Conservation (phyloP, 2,888 invertebrate genomes). For the Marronus borbonicus region DNA sequence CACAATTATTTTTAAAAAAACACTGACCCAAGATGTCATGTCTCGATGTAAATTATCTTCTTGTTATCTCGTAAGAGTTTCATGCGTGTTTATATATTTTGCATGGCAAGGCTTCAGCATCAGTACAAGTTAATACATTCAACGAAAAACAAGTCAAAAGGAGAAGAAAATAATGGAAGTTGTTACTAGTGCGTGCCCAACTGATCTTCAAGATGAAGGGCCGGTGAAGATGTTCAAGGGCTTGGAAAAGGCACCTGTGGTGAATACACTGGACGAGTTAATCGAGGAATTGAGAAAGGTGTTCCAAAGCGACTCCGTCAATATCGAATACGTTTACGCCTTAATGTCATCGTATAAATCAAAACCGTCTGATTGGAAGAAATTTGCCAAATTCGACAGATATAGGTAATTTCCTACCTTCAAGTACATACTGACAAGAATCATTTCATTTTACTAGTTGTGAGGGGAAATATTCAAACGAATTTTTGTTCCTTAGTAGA, state of each 20-base stretch:
- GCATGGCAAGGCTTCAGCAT: constrained; percentile 16
- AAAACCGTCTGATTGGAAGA: constrained; percentile 92
- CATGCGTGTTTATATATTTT: constrained; percentile 38
- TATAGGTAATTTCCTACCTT: constrained; percentile 77
- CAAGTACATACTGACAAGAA: too few species aligned
- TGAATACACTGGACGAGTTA: constrained; percentile 75
- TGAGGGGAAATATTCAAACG: too few species aligned
- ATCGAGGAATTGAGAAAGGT: constrained; percentile 81
- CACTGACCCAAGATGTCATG: constrained; percentile 39
- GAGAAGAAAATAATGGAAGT: constrained; percentile 18
- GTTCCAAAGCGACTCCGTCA: constrained; percentile 86
- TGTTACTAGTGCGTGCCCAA: constrained; percentile 2
- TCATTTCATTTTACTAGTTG: too few species aligned
- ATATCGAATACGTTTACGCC: constrained; percentile 91
- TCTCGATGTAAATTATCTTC: constrained; percentile 33
- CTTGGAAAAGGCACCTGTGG: constrained; percentile 59
- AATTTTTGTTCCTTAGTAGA: too few species aligned
- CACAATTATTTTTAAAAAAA: constrained; percentile 28
- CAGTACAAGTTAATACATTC: constrained; percentile 14
- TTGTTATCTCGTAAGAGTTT: constrained; percentile 31
- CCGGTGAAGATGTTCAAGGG: constrained; percentile 20
- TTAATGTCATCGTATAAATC: constrained; percentile 88
- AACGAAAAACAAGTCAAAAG: constrained; percentile 1
- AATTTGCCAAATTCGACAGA: constrained; percentile 95
- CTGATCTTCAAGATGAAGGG: not conserved